Base-by-base conservation (phyloP, 2,888 invertebrate species). In the Campaea margaritaria region DNA sequence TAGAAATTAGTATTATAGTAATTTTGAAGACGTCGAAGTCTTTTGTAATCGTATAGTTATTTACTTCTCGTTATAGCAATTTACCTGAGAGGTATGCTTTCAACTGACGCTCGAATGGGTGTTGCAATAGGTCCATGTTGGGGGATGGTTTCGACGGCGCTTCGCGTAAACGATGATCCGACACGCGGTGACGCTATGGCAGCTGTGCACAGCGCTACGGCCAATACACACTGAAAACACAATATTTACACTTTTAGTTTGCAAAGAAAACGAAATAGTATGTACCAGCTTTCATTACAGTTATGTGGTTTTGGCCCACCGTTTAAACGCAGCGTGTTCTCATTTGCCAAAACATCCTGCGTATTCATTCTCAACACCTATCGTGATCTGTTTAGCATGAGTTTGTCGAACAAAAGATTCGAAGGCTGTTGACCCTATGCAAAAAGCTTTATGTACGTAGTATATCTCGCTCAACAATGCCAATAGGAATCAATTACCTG, bases 41-140 rank as follows among this genome's bases (percentile, higher is more conserved):
- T n/a, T n/a, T n/a, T n/a, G 9, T 9, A 34, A 34, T 34, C 21
- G 34, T 34, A 34, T 9, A 11, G 8, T 34, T 34, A 9, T 34
- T 9, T 11, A 9, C 2, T 34, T 34, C 11, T 34, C 34, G 9
- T 27, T 55, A 12, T 44, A 43, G 5, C n/a, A 8, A 5, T 38
- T 76, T 82, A 93, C 93, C 88, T 89, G 52, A 89, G 79, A 9
- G 96, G 96, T 58, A 95, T 87, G 74, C 94, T 95, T 85, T 97
- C 97, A 2, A 97, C 96, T 0, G 97, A 96, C 47, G 94, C 93
- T 60, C 97, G 93, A 59, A 97, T 88, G 0, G 97, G 97, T 27
- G 83, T 69, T 8, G 86, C 80, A 41, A 91, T 79, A 1, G 86
- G 86, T 13, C 85, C 87, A 68, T 92, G 92, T 54, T 81, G 76